These are phyloP conservation scores for Uloborus plumipes DNA, from an alignment of 2,888 invertebrate genomes.

Conservation along the genomic window DNA sequence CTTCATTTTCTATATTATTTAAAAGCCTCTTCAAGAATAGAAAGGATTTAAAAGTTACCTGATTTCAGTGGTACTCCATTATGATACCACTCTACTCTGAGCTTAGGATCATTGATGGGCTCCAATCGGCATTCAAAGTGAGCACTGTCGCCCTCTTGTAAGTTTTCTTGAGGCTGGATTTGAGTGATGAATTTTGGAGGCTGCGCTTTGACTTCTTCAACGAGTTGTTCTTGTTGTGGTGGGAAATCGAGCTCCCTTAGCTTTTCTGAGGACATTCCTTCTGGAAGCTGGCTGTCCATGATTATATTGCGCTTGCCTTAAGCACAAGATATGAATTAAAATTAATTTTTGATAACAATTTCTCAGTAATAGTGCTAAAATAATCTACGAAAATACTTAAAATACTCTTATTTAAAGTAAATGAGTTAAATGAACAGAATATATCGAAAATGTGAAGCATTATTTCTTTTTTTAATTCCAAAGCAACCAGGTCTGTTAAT, in stretches of 20 bases:
- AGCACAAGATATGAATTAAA: constrained; percentile 8
- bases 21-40: too few species aligned
- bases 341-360: background rate
- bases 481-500: too few species aligned
- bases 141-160: constrained; percentile 92
- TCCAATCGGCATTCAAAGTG: constrained; percentile 96
- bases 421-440: too few species aligned
- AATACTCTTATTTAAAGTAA: background rate
- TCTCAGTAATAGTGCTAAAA: too few species aligned
- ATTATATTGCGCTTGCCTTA: constrained; percentile 79
- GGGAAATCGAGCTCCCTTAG: constrained; percentile 89
- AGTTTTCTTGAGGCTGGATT: constrained; percentile 82
- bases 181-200: constrained; percentile 89
- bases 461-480: too few species aligned
- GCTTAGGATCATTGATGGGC: constrained; percentile 91
- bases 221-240: constrained; percentile 78
- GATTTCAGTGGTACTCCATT: constrained; percentile 89
- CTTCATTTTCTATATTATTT: too few species aligned
- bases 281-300: constrained; percentile 89
- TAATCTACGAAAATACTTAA: background rate
- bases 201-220: constrained; percentile 76
- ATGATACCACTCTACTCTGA: constrained; percentile 93
- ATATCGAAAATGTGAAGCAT: too few species aligned
- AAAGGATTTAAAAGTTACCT: constrained; percentile 70
- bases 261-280: constrained; percentile 93